A percentile compares a stretch with the other conserved stretches of the same genome.
Conservation (phyloP, 2,113 vertebrate genomes). For the Otus sunia region DNA sequence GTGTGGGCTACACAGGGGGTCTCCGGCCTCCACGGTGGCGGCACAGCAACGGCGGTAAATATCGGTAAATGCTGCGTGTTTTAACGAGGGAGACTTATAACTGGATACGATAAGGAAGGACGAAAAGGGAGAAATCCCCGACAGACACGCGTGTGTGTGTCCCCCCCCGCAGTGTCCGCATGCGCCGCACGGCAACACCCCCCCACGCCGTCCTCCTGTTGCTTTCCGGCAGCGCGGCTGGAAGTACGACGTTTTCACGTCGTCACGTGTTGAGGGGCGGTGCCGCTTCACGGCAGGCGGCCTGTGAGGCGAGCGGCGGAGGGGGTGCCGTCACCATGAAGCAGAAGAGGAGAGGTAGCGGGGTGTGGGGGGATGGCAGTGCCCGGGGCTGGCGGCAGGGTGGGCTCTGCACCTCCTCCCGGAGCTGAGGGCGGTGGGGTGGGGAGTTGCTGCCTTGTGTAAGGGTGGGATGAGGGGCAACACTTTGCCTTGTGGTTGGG, state of each 20-base stretch:
- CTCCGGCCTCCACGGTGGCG: no score
- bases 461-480: no score
- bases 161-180: background rate
- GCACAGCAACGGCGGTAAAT: background rate
- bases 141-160: background rate
- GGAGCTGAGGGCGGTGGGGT: background rate
- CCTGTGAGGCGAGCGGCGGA: background rate
- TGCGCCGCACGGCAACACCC: background rate
- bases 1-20: no score
- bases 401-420: rapidly evolving
- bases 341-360: conserved; percentile 15
- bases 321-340: background rate
- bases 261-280: background rate
- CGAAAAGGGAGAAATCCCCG: no score
- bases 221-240: background rate
- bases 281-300: background rate
- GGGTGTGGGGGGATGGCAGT: rapidly evolving
- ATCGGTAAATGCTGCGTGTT: background rate
- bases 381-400: background rate
- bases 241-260: background rate
- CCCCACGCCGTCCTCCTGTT: rapidly evolving
- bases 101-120: no score
- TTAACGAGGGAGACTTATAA: no score
- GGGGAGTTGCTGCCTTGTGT: no score
- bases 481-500: no score